Evolutionary conservation across 2,888 invertebrate species (phyloP), one percentile per base, ranked within the genome.

Genomic region (Amorpha juglandis): DNA sequence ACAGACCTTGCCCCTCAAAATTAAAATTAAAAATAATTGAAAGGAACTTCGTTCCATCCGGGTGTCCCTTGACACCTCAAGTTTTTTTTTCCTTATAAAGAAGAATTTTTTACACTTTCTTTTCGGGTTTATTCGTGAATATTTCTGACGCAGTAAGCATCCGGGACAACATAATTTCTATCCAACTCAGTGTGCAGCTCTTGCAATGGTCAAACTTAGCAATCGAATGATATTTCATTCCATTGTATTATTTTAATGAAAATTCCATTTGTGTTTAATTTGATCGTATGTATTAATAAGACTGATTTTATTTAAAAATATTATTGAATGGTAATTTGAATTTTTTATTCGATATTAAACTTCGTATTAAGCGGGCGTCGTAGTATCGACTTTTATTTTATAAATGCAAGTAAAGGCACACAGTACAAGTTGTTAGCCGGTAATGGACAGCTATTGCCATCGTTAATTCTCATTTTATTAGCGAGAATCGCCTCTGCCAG

Each of bases 241-340:
- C 71, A 66, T 52, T 53, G 27, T 50, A 51, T 63, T 62, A 19
- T 63, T 66, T 38, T 47, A 48, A 62, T 62, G 9, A 62, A 63
- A 68, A 74, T 74, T 75, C 75, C 72, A 72, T 68, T 53, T 45
- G 65, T 65, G 66, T 69, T 67, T 70, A 70, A 67, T 71, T 66
- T 71, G 66, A 71, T 70, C 69, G 55, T 58, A 33, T 55, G 35
- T 55, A 58, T 68, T 69, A 72, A 70, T 63, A 74, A 75, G 75
- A 76, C 76, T 76, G 74, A 76, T 69, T 72, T 68, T 66, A 50
- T 67, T 62, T 69, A 51, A 63, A 50, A 14, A 48, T 48, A 50
- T 48, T 63, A 63, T 6, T 63, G 27, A 63, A 47, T 19, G 21
- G n/a, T 63, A 48, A 50, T 48, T 33, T 47, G 48, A 63, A 50